phyloP scores from a whole-genome alignment of 2,888 invertebrate genomes.

The Melikaiella ostensackeni region DNA sequence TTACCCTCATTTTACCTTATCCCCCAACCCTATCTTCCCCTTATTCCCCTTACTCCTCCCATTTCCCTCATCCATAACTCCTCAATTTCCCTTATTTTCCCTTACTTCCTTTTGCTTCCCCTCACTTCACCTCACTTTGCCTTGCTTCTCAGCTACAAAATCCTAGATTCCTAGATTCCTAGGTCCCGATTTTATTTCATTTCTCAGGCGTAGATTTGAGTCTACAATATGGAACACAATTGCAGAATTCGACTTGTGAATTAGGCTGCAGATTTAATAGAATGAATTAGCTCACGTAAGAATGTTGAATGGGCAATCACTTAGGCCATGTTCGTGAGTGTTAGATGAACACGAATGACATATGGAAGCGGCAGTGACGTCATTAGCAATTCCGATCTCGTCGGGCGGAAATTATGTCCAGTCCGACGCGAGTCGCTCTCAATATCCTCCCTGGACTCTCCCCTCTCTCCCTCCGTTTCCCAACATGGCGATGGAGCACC shows the following conservation, averaged over 20 bases:
- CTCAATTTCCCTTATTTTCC: no score
- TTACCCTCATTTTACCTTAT: no score
- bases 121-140: no score
- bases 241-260: background rate
- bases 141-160: no score
- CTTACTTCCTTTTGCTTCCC: no score
- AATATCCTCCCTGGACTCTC: conserved; percentile 70
- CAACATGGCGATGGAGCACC: conserved; percentile 54
- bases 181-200: no score
- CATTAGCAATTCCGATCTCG: conserved; percentile 78
- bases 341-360: conserved; percentile 71
- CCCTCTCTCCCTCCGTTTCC: conserved; percentile 54
- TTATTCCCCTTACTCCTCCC: no score
- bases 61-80: no score
- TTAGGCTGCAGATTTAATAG: background rate
- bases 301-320: conserved; percentile 21
- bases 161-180: no score
- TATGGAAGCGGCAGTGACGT: conserved; percentile 74
- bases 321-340: conserved; percentile 43
- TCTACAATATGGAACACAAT: background rate
- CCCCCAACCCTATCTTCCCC: no score
- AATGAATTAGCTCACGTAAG: background rate
- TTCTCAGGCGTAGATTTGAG: background rate
- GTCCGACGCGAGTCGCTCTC: conserved; percentile 75
- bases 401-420: conserved; percentile 78